A percentile compares a stretch with the other conserved stretches of the same genome.
These are phyloP conservation scores for Cyphomyrus discorhynchus DNA, from an alignment of 2,113 vertebrate genomes.

Conservation along the genomic window DNA sequence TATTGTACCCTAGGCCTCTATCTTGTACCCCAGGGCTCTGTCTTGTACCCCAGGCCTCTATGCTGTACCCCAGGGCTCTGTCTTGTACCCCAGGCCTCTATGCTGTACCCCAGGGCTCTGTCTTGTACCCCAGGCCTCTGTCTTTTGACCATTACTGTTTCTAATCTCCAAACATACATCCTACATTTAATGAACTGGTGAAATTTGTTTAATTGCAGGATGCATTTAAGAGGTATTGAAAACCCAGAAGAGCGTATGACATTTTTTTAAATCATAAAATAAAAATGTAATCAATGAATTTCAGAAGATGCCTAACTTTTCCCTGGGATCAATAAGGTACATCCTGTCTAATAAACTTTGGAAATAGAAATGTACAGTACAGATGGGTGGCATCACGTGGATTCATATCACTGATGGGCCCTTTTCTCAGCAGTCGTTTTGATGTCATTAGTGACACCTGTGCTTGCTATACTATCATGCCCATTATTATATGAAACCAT, in stretches of 20 bases:
- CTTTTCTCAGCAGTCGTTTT: no score
- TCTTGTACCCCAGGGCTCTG: no score
- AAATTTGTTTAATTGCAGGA: not conserved
- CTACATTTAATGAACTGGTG: not conserved
- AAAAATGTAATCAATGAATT: not conserved
- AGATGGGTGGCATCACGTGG: not conserved
- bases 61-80: no score
- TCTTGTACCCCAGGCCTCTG: not conserved
- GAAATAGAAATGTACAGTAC: not conserved
- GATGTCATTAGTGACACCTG: no score
- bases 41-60: no score
- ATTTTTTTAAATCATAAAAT: not conserved
- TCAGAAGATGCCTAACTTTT: not conserved
- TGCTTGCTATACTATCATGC: no score
- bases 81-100: no score
- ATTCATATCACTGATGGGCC: no score
- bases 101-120: no score
- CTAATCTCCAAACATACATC: not conserved
- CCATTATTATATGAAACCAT: no score
- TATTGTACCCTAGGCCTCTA: no score
- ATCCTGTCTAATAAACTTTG: not conserved
- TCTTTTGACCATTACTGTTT: not conserved
- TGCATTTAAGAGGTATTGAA: not conserved
- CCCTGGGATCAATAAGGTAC: not conserved
- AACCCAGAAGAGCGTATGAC: not conserved